Percentiles rank a stretch among this genome's conserved stretches.
Evolutionary conservation across 2,113 vertebrate species (phyloP).

Genomic region (Prunella fulvescens): DNA sequence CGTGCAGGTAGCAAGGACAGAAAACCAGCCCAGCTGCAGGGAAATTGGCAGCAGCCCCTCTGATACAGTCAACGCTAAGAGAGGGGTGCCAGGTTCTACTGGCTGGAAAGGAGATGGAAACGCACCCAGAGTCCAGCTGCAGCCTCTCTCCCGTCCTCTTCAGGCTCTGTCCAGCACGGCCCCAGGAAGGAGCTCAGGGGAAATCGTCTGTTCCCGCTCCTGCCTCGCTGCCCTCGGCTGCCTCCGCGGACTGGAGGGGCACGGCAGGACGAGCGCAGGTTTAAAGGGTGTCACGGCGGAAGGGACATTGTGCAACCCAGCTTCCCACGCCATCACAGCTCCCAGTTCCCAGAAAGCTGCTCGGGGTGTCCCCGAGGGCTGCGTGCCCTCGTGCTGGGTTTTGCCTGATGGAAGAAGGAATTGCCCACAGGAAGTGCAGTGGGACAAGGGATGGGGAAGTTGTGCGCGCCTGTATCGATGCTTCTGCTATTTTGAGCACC

Average conservation of each 20-base stretch:
- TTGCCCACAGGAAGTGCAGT: background rate
- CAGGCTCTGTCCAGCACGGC: background rate
- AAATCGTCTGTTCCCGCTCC: background rate
- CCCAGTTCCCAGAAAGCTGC: background rate
- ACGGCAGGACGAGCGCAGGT: accelerated
- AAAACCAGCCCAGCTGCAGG: background rate
- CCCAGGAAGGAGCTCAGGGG: background rate
- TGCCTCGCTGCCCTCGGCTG: accelerated
- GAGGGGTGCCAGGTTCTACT: background rate
- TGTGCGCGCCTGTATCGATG: accelerated
- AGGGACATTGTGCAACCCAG: background rate
- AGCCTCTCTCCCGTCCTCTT: background rate
- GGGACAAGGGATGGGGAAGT: background rate
- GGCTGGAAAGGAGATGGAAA: background rate
- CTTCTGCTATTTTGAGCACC: background rate
- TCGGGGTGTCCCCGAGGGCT: background rate
- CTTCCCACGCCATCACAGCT: accelerated
- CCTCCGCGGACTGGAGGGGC: background rate
- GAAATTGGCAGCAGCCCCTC: background rate
- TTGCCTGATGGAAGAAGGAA: background rate
- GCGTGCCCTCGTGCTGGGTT: background rate
- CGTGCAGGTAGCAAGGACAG: background rate
- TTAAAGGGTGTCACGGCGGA: constrained; percentile 27
- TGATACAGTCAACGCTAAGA: accelerated
- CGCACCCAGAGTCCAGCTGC: background rate